Conservation (phyloP, 2,888 invertebrate species). For the Andrena haemorrhoa region DNA sequence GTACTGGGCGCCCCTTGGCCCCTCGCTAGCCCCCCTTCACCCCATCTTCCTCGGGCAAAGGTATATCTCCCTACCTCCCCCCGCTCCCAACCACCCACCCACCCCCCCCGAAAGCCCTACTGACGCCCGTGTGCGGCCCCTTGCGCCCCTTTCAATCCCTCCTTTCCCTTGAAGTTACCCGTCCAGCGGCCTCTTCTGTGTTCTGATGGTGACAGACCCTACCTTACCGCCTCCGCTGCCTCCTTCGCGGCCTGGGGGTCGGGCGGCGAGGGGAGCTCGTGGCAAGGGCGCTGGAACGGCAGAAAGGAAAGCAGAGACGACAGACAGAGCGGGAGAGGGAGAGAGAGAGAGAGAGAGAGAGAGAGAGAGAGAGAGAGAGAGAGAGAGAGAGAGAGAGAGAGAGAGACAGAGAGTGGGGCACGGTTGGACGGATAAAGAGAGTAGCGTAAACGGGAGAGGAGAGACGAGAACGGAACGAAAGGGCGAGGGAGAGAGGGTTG, state of each 20-base stretch:
- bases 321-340: constrained; percentile 9
- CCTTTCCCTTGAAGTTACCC: constrained; percentile 84
- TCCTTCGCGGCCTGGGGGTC: constrained; percentile 78
- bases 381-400: neutral
- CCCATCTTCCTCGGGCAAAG: constrained; percentile 77
- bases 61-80: constrained; percentile 84
- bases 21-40: constrained; percentile 83
- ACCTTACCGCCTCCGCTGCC: constrained; percentile 77
- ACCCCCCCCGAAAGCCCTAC: constrained; percentile 84
- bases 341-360: constrained; percentile 19
- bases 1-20: constrained; percentile 78
- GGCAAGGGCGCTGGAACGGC: constrained; percentile 85
- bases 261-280: constrained; percentile 80
- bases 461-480: constrained; percentile 36
- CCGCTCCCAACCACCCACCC: too few species aligned
- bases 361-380: constrained; percentile 22
- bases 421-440: constrained; percentile 4
- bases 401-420: constrained; percentile 7
- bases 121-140: constrained; percentile 84
- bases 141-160: constrained; percentile 85
- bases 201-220: constrained; percentile 85
- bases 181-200: constrained; percentile 85
- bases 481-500: constrained; percentile 60
- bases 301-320: constrained; percentile 79
- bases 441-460: neutral